Evolutionary conservation across 2,797 vertebrate genomes (phyloP).

Genomic region (Ciconia nigra): DNA sequence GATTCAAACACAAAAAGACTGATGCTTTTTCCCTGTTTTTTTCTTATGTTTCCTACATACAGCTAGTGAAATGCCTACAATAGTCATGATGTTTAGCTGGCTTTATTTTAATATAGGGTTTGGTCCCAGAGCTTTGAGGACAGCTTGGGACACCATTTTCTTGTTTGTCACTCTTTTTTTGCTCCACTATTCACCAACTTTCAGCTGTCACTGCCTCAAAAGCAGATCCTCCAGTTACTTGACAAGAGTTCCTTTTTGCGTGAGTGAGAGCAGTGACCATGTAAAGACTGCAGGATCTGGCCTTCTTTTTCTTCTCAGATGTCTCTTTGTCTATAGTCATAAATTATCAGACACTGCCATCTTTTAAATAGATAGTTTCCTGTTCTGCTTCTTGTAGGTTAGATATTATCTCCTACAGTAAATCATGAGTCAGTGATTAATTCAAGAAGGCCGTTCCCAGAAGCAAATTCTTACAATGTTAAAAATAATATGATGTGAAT

Average conservation of each 20-base stretch:
- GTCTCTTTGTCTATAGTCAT: conserved; percentile 35
- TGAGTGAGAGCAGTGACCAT: background rate
- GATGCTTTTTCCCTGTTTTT: background rate
- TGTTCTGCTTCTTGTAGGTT: conserved; percentile 58
- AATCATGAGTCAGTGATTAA: conserved; percentile 64
- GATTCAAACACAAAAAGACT: background rate
- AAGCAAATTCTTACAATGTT: conserved; percentile 60
- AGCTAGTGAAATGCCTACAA: background rate
- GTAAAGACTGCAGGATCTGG: background rate
- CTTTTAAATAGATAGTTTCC: conserved; percentile 68
- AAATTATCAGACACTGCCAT: conserved; percentile 54
- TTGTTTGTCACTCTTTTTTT: background rate
- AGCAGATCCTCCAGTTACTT: background rate
- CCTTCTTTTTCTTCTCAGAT: background rate
- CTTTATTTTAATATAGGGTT: background rate
- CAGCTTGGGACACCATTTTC: background rate
- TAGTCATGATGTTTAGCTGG: background rate
- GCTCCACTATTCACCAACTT: background rate
- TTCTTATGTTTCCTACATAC: background rate
- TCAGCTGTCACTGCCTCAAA: background rate
- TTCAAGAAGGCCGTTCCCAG: conserved; percentile 54
- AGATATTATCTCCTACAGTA: conserved; percentile 53
- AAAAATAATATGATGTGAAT: conserved; percentile 36
- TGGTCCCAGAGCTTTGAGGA: background rate
- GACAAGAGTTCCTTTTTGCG: background rate